Conservation (phyloP, 2,888 invertebrate species). For the Parnassius apollo region DNA sequence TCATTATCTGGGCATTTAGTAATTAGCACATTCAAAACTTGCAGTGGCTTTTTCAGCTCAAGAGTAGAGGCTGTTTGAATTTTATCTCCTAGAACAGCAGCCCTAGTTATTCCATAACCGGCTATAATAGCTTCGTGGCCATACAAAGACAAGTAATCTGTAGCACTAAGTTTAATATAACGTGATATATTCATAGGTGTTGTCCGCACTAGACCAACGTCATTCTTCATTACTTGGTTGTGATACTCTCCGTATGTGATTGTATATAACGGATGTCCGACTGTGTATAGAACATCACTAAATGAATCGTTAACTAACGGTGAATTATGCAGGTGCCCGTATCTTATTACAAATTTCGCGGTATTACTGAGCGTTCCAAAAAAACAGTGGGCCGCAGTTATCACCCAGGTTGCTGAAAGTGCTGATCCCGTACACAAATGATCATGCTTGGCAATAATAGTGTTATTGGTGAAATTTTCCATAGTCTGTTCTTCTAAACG, state of each 20-base stretch:
- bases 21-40: slow-evolving; percentile 11
- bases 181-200: slow-evolving; percentile 10
- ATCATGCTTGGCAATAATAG: background rate
- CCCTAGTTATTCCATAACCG: slow-evolving; percentile 10
- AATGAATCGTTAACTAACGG: slow-evolving; percentile 3
- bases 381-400: slow-evolving; percentile 13
- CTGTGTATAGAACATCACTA: slow-evolving; percentile 4
- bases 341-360: background rate
- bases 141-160: slow-evolving; percentile 8
- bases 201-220: slow-evolving; percentile 14
- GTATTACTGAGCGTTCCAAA: too few species aligned
- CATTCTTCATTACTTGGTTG: background rate
- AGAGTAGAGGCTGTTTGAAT: background rate
- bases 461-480: background rate
- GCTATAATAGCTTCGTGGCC: slow-evolving; percentile 16
- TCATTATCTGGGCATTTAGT: background rate
- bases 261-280: slow-evolving; percentile 10
- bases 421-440: slow-evolving; percentile 12
- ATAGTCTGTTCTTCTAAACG: background rate
- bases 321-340: slow-evolving; percentile 4
- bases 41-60: slow-evolving; percentile 7
- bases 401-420: slow-evolving; percentile 2
- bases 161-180: slow-evolving; percentile 14
- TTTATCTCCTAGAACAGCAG: background rate
- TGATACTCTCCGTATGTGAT: background rate